Evolutionary conservation across 2,113 vertebrate species (phyloP).

Genomic region (Nibea coibor): DNA sequence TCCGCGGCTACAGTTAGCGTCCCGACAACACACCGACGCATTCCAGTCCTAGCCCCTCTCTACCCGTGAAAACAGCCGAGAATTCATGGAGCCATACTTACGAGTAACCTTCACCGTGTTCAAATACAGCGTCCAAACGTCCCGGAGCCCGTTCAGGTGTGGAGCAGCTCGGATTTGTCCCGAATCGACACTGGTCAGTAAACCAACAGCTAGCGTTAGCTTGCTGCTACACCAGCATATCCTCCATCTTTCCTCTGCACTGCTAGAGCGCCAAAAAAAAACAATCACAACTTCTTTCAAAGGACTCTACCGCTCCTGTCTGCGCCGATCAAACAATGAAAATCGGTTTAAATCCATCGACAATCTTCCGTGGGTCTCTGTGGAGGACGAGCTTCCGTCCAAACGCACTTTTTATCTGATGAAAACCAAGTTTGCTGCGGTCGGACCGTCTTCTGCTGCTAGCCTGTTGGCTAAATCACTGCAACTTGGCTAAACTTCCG

Average conservation of each 20-base stretch:
- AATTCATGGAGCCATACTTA: slow-evolving; percentile 25
- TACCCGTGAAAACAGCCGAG: accelerated
- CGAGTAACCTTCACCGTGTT: slow-evolving; percentile 4
- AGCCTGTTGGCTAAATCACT: slow-evolving; percentile 69
- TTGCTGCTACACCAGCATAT: slow-evolving; percentile 68
- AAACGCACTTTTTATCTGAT: slow-evolving; percentile 11
- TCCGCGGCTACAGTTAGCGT: slow-evolving; percentile 45
- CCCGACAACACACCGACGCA: slow-evolving; percentile 43
- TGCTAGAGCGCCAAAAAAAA: slow-evolving; percentile 79
- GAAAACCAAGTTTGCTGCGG: slow-evolving; percentile 62
- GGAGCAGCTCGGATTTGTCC: slow-evolving; percentile 17
- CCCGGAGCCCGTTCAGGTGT: neutral
- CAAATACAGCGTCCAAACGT: slow-evolving; percentile 13
- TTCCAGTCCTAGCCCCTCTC: neutral
- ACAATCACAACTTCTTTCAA: slow-evolving; percentile 81
- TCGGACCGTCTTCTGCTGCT: slow-evolving; percentile 46
- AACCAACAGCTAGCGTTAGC: slow-evolving; percentile 66
- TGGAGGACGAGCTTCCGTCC: neutral
- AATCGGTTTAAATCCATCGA: slow-evolving; percentile 56
- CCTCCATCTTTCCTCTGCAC: slow-evolving; percentile 81
- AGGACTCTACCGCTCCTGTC: slow-evolving; percentile 34
- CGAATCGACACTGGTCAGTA: slow-evolving; percentile 34
- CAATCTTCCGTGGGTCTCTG: slow-evolving; percentile 1
- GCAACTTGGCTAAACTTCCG: slow-evolving; percentile 76
- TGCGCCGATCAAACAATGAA: neutral